phyloP scores from a whole-genome alignment of 2,888 invertebrate species.

The Osmoderma eremita region DNA sequence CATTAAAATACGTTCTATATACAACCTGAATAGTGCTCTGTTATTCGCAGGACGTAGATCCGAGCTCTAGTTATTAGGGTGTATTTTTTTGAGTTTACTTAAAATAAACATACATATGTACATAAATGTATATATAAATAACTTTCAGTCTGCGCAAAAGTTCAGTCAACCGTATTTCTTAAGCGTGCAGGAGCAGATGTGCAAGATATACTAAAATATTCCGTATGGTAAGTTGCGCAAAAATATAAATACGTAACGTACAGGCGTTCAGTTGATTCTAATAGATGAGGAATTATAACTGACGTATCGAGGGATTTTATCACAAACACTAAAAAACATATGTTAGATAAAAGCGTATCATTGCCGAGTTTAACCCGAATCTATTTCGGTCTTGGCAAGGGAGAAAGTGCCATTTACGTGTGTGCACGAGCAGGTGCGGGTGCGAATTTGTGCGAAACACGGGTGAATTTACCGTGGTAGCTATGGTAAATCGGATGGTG shows the following conservation, averaged over 20 bases:
- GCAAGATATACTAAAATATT: neutral
- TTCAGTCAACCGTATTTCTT: slow-evolving; percentile 1
- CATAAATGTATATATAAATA: neutral
- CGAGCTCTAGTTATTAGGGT: too few relatives aligned
- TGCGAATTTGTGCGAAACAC: neutral
- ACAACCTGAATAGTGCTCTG: too few relatives aligned
- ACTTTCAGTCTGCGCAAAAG: slow-evolving; percentile 6
- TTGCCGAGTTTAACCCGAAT: neutral
- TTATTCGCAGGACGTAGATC: too few relatives aligned
- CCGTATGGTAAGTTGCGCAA: neutral
- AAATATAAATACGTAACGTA: too few relatives aligned
- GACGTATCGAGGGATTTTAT: neutral
- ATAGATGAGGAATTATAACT: neutral
- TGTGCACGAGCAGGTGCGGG: neutral
- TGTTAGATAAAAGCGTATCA: neutral
- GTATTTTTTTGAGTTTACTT: too few relatives aligned
- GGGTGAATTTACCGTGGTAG: slow-evolving; percentile 20
- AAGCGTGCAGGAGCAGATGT: neutral
- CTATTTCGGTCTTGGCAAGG: too few relatives aligned
- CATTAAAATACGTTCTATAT: too few relatives aligned
- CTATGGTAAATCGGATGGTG: slow-evolving; percentile 7
- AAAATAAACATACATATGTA: slow-evolving; percentile 3
- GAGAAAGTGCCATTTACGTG: too few relatives aligned
- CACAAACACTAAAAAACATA: neutral
- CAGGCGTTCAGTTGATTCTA: neutral